Conservation (phyloP, 2,113 vertebrate genomes). For the Romanogobio albipinnatus region DNA sequence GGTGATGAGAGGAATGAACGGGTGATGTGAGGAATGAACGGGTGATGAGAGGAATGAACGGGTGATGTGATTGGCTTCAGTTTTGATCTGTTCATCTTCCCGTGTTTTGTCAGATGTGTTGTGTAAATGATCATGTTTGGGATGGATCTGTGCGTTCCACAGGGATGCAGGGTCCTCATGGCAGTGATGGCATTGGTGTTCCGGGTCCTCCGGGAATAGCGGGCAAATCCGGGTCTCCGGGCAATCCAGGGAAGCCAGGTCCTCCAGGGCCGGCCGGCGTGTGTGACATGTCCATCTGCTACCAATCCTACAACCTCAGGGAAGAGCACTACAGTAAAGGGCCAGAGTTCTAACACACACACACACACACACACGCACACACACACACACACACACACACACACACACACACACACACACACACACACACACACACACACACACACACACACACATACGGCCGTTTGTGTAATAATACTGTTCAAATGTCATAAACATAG, state of each 20-base stretch:
- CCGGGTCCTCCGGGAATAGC: constrained; percentile 74
- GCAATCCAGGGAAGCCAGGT: constrained; percentile 75
- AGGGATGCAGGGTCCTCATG: constrained; percentile 76
- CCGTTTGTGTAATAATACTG: neutral
- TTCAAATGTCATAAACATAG: neutral
- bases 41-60: no score
- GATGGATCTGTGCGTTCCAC: neutral
- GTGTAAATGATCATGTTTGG: no score
- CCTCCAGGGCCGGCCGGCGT: constrained; percentile 71
- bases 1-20: no score
- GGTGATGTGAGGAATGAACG: no score
- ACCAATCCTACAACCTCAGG: constrained; percentile 75
- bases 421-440: no score
- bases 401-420: neutral
- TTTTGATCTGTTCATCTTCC: no score
- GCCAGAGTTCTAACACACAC: constrained; percentile 71
- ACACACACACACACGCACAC: neutral
- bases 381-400: constrained; percentile 32
- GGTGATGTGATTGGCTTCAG: no score
- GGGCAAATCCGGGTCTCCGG: constrained; percentile 73
- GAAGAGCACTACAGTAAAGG: constrained; percentile 80
- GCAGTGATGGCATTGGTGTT: constrained; percentile 74
- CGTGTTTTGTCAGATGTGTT: no score
- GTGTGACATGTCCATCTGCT: constrained; percentile 79
- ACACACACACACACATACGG: neutral